Percentiles rank a stretch among this genome's conserved stretches.
Evolutionary conservation across 1,140 invertebrate genomes (phyloP).

Genomic region (Gonioctena quinquepunctata): DNA sequence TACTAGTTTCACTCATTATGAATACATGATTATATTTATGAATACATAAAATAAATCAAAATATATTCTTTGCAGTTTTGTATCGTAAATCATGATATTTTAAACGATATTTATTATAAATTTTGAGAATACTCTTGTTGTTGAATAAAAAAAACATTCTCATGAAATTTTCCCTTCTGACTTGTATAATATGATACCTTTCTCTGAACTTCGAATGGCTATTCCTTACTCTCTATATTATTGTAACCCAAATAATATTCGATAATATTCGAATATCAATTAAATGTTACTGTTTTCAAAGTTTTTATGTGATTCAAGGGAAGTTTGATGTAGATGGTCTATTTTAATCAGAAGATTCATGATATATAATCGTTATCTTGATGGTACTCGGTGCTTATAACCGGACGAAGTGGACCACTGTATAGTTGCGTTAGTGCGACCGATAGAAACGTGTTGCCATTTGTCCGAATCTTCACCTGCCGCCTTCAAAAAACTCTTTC

Average conservation of each 20-base stretch:
- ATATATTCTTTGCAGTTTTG: too few relatives aligned
- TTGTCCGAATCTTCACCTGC: slow-evolving; percentile 23
- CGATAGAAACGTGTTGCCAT: neutral
- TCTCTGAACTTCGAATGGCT: neutral
- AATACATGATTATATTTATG: too few relatives aligned
- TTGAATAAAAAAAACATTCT: too few relatives aligned
- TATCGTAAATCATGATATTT: too few relatives aligned
- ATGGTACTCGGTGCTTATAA: slow-evolving; percentile 21
- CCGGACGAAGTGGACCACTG: neutral
- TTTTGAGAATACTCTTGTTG: too few relatives aligned
- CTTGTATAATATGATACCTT: neutral
- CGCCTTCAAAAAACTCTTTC: slow-evolving; percentile 14
- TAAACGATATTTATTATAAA: too few relatives aligned
- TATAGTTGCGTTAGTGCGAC: slow-evolving; percentile 26
- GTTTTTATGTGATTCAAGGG: slow-evolving; percentile 53
- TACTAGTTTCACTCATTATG: too few relatives aligned
- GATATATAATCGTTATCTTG: slow-evolving; percentile 27
- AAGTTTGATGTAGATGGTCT: slow-evolving; percentile 43
- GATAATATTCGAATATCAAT: slow-evolving; percentile 45
- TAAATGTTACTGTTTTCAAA: slow-evolving; percentile 56
- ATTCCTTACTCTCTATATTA: slow-evolving; percentile 18
- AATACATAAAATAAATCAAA: too few relatives aligned
- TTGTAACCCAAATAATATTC: slow-evolving; percentile 30
- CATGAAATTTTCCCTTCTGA: neutral
- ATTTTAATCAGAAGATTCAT: slow-evolving; percentile 41